These are phyloP conservation scores for Epinotia brunnichana DNA, from an alignment of 2,888 invertebrate species.

Conservation along the genomic window DNA sequence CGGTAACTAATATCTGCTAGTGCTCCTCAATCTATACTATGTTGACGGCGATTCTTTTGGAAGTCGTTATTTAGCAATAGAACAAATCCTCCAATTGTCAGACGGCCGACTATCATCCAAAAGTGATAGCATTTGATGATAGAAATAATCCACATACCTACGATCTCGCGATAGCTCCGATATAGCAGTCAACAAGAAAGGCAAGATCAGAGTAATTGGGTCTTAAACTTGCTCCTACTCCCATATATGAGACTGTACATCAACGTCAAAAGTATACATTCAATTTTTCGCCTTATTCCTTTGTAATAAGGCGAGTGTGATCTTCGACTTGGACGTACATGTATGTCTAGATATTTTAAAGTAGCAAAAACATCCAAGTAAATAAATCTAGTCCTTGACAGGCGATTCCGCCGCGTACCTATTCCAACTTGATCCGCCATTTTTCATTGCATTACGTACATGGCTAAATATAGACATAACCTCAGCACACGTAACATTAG, in stretches of 20 bases:
- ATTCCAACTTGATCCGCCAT: conserved; percentile 41
- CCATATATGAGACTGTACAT: not conserved
- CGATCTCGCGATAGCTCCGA: too few species aligned
- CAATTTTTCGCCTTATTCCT: not conserved
- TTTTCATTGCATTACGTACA: conserved; percentile 43
- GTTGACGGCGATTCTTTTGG: too few species aligned
- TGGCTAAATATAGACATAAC: conserved; percentile 31
- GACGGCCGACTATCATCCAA: too few species aligned
- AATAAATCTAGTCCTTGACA: conserved; percentile 36
- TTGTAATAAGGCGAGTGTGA: not conserved
- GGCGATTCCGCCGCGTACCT: conserved; percentile 7
- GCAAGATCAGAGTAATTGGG: conserved; percentile 1
- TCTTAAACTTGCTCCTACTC: conserved; percentile 2
- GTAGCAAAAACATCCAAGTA: conserved; percentile 11
- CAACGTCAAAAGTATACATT: not conserved
- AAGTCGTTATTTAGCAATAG: too few species aligned
- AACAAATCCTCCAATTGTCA: too few species aligned
- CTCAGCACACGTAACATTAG: conserved; percentile 21
- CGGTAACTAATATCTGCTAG: too few species aligned
- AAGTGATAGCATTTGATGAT: too few species aligned
- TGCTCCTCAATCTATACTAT: too few species aligned
- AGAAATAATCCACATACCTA: too few species aligned
- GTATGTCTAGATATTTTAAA: not conserved
- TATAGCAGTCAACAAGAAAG: not conserved
- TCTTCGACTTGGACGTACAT: not conserved